These are phyloP conservation scores for Exephanes ischioxanthus DNA, from an alignment of 2,888 invertebrate species.

Conservation along the genomic window DNA sequence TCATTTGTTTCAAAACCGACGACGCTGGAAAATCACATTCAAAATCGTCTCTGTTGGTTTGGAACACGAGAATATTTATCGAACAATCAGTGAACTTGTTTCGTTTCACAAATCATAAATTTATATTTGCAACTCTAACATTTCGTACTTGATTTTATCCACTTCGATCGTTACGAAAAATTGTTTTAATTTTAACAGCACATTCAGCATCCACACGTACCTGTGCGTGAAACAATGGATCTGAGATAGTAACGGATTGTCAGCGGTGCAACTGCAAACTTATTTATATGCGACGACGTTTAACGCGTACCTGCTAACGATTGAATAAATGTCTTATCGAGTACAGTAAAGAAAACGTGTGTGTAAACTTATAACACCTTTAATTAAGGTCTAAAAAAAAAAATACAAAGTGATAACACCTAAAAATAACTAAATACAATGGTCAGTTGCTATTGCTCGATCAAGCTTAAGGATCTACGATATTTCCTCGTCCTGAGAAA, in stretches of 20 bases:
- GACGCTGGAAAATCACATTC: conserved; percentile 65
- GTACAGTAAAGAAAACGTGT: neutral
- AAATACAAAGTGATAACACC: conserved; percentile 52
- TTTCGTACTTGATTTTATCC: conserved; percentile 7
- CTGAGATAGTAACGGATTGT: neutral
- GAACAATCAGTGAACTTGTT: neutral
- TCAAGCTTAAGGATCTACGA: neutral
- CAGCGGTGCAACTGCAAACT: neutral
- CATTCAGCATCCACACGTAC: neutral
- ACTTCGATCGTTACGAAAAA: neutral
- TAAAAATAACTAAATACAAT: conserved; percentile 26
- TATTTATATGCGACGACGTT: neutral
- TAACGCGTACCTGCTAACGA: conserved; percentile 1
- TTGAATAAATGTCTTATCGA: neutral
- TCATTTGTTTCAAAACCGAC: conserved; percentile 63
- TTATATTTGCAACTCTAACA: neutral
- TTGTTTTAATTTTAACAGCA: conserved; percentile 24
- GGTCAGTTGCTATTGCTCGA: neutral
- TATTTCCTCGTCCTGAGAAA: conserved; percentile 1
- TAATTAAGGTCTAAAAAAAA: conserved; percentile 25
- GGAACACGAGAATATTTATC: conserved; percentile 3
- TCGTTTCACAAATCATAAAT: neutral
- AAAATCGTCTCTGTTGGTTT: no score
- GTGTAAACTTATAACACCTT: neutral
- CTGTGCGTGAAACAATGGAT: neutral